Evolutionary conservation across 2,113 vertebrate species (phyloP).

Genomic region (Fulica atra): DNA sequence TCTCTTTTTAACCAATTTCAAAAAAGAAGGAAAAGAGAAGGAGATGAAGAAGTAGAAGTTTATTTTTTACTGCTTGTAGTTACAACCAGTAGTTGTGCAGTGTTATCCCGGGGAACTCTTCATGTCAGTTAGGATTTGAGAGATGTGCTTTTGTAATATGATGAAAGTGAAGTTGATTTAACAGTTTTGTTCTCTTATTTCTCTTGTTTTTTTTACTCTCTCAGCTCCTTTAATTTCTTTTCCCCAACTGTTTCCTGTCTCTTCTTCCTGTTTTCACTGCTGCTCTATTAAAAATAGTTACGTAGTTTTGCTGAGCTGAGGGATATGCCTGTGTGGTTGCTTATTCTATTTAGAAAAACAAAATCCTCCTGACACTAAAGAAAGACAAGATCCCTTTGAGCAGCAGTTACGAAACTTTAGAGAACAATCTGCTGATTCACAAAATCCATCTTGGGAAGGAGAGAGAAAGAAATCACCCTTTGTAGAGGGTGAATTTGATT

Average conservation of each 20-base stretch:
- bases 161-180: neutral
- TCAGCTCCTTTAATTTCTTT: neutral
- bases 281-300: neutral
- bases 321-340: neutral
- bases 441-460: neutral
- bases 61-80: neutral
- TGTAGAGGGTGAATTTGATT: neutral
- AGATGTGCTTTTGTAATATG: neutral
- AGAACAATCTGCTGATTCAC: neutral
- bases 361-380: neutral
- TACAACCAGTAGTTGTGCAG: neutral
- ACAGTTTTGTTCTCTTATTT: neutral
- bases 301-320: neutral
- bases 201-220: neutral
- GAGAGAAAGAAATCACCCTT: neutral
- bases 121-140: neutral
- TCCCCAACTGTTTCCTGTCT: neutral
- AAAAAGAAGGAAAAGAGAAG: neutral
- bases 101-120: neutral
- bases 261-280: conserved; percentile 3
- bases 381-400: neutral
- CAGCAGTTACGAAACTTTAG: neutral
- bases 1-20: neutral
- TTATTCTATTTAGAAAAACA: neutral
- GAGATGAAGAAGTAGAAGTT: neutral